phyloP scores from a whole-genome alignment of 1,140 invertebrate species.

The Zophobas atratus region DNA sequence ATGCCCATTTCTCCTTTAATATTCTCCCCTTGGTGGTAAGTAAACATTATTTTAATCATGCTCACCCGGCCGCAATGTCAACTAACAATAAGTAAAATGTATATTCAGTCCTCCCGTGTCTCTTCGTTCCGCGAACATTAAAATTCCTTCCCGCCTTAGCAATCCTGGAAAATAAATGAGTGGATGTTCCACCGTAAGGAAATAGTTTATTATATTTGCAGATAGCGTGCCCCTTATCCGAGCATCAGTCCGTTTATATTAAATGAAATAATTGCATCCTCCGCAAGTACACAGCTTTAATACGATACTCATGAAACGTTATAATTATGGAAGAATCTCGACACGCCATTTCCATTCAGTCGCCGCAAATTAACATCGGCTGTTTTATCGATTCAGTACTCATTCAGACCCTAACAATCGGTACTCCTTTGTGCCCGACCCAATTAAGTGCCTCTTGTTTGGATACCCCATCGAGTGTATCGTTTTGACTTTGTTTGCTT shows the following conservation, averaged over 20 bases:
- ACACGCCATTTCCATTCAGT: conserved; percentile 14
- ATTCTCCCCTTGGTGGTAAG: not conserved
- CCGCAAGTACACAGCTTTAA: conserved; percentile 43
- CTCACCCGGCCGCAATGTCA: not conserved
- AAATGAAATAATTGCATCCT: conserved; percentile 48
- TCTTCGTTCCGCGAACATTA: conserved; percentile 8
- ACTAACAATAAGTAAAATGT: conserved; percentile 26
- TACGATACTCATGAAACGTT: conserved; percentile 44
- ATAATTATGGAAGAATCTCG: conserved; percentile 35
- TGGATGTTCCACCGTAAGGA: conserved; percentile 1
- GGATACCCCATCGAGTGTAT: conserved; percentile 8
- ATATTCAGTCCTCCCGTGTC: conserved; percentile 15
- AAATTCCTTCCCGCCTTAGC: conserved; percentile 12
- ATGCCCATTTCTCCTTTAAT: conserved; percentile 3
- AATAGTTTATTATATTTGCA: conserved; percentile 40
- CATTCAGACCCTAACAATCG: not conserved
- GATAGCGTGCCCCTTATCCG: conserved; percentile 39
- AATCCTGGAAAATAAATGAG: conserved; percentile 6
- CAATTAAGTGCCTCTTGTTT: conserved; percentile 23
- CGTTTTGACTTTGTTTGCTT: conserved; percentile 59
- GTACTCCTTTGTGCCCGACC: conserved; percentile 7
- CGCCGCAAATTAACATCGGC: not conserved
- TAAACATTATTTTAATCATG: conserved; percentile 34
- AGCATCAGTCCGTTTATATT: conserved; percentile 37
- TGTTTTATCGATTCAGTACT: no score